Evolutionary conservation across 2,113 vertebrate genomes (phyloP), one percentile per base, ranked within the genome.

Genomic region (Cyprinus carpio): DNA sequence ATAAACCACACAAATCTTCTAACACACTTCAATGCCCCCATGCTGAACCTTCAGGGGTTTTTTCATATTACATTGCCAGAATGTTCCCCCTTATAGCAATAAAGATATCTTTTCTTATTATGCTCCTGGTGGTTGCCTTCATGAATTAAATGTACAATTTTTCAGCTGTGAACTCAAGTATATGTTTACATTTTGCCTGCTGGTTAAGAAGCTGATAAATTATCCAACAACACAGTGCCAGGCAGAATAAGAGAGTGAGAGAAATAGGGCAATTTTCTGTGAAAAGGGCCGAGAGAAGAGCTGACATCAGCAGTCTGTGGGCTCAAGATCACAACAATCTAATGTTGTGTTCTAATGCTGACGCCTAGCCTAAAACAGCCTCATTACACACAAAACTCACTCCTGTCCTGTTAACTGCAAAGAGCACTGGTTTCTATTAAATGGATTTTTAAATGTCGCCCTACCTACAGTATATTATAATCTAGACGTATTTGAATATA

Each of bases 231-330:
- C 60, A 78, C 40, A 16, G 67, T 11, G 37, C 27, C 58, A 25
- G 20, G 56, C 15, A 12, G 40, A 81, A 84, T 58, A 82, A 62
- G 40, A 82, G 13, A n/a, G 49, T 15, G 51, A 27, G 29, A 51
- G 18, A 84, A 71, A 75, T n/a, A 29, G 12, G 11, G 29, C 7
- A 49, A 64, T 74, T 75, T 81, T 85, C 40, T 23, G 74, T 81
- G 31, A 89, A 87, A 69, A 54, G n/a, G 34, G 51, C 51, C 43
- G 20, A 18, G 15, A 84, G 51, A 86, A 84, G 23, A 76, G 86
- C 84, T 87, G 75, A 86, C 58, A 84, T 88, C 58, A 86, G 81
- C 75, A 67, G 16, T 54, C 76, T 75, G 60, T 9, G 12, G 2
- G 51, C 16, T 56, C 16, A 56, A 56, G 49, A 56, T 49, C 13